These are phyloP conservation scores for Unio delphinus DNA, from an alignment of 2,888 invertebrate genomes.

Conservation along the genomic window DNA sequence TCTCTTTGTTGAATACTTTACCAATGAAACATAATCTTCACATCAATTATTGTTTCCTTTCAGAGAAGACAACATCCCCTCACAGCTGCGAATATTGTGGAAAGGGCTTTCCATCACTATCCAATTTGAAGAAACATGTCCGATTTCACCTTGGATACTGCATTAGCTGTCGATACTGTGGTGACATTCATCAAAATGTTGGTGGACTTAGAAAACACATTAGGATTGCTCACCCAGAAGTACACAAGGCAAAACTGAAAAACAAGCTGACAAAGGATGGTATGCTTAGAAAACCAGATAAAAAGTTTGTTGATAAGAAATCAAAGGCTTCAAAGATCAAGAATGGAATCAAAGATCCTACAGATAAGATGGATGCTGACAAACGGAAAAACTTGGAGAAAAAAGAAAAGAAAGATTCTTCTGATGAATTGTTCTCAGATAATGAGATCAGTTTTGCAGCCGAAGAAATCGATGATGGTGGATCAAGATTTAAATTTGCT, in stretches of 20 bases:
- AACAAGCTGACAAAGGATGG: conserved; percentile 22
- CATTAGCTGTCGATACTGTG: conserved; percentile 53
- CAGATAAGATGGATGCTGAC: not conserved
- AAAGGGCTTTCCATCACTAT: conserved; percentile 67
- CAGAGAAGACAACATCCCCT: not conserved
- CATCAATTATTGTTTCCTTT: not conserved
- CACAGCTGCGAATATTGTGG: conserved; percentile 54
- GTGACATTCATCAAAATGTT: conserved; percentile 43
- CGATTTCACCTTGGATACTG: conserved; percentile 55
- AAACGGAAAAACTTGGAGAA: conserved; percentile 2
- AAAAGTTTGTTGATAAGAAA: conserved; percentile 6
- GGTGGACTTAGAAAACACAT: conserved; percentile 43
- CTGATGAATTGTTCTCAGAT: conserved; percentile 15
- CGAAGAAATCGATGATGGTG: conserved; percentile 43
- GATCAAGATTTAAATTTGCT: conserved; percentile 57
- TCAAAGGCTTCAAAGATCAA: conserved; percentile 10
- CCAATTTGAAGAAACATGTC: conserved; percentile 69
- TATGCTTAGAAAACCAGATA: conserved; percentile 24
- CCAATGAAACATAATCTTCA: not conserved
- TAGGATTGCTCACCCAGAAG: conserved; percentile 38
- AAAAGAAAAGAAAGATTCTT: not conserved
- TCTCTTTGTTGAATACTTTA: not conserved
- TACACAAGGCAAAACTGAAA: conserved; percentile 27
- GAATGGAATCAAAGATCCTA: conserved; percentile 7
- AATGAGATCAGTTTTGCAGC: conserved; percentile 30